A percentile compares a stretch with the other conserved stretches of the same genome.
Evolutionary conservation across 2,888 invertebrate genomes (phyloP).

Genomic region (Pyrrhosoma nymphula): DNA sequence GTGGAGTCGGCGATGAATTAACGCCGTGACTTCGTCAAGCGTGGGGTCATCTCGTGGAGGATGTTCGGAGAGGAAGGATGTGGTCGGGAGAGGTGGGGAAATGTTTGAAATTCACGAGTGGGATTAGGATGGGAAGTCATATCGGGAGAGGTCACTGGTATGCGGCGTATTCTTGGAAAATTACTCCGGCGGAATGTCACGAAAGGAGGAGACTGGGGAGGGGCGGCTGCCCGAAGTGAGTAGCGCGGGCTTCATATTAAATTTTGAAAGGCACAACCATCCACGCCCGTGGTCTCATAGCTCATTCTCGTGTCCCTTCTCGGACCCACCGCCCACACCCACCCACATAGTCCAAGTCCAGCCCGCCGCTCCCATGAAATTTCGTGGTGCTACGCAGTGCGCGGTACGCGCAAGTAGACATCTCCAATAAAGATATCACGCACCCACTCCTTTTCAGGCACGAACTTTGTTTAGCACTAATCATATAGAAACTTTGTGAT

Average conservation of each 20-base stretch:
- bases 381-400: neutral
- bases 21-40: neutral
- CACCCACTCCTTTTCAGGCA: neutral
- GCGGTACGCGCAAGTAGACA: neutral
- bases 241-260: constrained; percentile 37
- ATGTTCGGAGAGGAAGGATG: neutral
- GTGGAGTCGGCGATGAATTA: neutral
- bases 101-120: constrained; percentile 12
- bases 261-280: constrained; percentile 48
- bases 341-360: neutral
- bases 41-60: neutral
- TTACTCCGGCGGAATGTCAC: constrained; percentile 50
- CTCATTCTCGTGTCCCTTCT: neutral
- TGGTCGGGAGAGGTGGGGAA: neutral
- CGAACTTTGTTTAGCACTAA: neutral
- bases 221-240: neutral
- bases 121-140: constrained; percentile 25
- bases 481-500: too few relatives aligned
- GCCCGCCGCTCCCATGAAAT: neutral
- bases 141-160: neutral
- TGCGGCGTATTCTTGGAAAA: constrained; percentile 52
- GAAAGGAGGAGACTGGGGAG: constrained; percentile 23
- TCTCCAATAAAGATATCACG: neutral
- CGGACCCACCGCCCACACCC: neutral
- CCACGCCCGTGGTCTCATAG: neutral